Evolutionary conservation across 2,888 invertebrate genomes (phyloP), one percentile per base, ranked within the genome.

Genomic region (Acrocyrtus sp.): DNA sequence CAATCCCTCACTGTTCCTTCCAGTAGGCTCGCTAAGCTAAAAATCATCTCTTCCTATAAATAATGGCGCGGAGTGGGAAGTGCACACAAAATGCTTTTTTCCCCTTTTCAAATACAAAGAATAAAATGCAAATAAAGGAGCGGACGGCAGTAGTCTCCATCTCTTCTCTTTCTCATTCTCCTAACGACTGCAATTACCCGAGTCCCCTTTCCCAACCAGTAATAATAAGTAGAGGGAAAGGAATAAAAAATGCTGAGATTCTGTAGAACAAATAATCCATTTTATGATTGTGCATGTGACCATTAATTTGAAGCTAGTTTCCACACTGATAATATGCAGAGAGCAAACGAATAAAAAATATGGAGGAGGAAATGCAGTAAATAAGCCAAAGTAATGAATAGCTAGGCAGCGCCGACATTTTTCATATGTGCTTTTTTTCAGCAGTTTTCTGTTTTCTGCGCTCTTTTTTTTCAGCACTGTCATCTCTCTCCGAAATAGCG

Each of bases 391-490:
- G 65, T 74, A 74, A 65, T 68, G 74, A 68, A 69, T 65, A 73
- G 58, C 67, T 56, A 63, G 67, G 53, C 67, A 73, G 63, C 48
- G 39, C 39, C 26, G 60, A 62, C 67, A 73, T 73, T 73, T 73
- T 66, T 73, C 72, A 67, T 73, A 61, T 62, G 72, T 62, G 66
- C 62, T 67, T 73, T n/a, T n/a, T n/a, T n/a, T n/a, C n/a, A n/a
- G n/a, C n/a, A n/a, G n/a, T n/a, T n/a, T n/a, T n/a, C n/a, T n/a
- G n/a, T n/a, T n/a, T n/a, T n/a, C n/a, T n/a, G n/a, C n/a, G n/a
- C n/a, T n/a, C n/a, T n/a, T n/a, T n/a, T n/a, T n/a, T n/a, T n/a
- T n/a, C n/a, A n/a, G n/a, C n/a, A n/a, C n/a, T n/a, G n/a, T n/a
- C n/a, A n/a, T n/a, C n/a, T n/a, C n/a, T n/a, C n/a, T n/a, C n/a